Evolutionary conservation across 1,140 invertebrate species (phyloP), one percentile per base, ranked within the genome.

Genomic region (Nixonia krombeini): DNA sequence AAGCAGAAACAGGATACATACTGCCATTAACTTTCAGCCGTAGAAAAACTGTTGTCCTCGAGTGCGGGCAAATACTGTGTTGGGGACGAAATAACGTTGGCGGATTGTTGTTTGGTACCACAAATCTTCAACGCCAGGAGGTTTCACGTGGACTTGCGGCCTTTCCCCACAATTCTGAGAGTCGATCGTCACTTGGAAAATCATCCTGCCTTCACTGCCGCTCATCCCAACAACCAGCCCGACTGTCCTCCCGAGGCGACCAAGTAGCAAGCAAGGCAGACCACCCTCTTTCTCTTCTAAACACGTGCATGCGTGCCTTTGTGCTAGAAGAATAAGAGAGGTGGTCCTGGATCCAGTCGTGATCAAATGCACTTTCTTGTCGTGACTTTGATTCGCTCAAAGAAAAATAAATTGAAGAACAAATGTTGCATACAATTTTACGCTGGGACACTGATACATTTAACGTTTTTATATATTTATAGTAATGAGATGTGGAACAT

Each of bases 91-190:
- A 90, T 99, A 23, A 96, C 96, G 0, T 84, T 99, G 74, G 96
- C 97, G 17, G 97, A 99, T 83, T 95, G 96, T 71, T 98, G 94
- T 77, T 86, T 99, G 15, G 93, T 98, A 33, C 96, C 97, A 41
- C 97, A 99, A 87, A 93, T 97, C 33, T 94, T 93, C 75, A 95
- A 95, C 86, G 94, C 94, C 23, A 88, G 91, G 82, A 91, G 93
- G 91, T 98, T 97, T 85, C 92, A 94, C 70, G 95, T 98, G 0
- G 94, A 98, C 78, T 86, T 98, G 74, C 88, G 91, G 62, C 90
- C 91, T 0, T 99, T 94, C 82, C 96, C 96, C 9, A 94, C 91
- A 37, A 96, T 98, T 63, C 84, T 92, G 17, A 88, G 94, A 68
- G 94, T 98, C 31, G 91, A 96, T 84, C 89, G 93, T 25, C 90